These are phyloP conservation scores for Galerucella pusilla DNA, from an alignment of 2,888 invertebrate genomes.

Conservation along the genomic window DNA sequence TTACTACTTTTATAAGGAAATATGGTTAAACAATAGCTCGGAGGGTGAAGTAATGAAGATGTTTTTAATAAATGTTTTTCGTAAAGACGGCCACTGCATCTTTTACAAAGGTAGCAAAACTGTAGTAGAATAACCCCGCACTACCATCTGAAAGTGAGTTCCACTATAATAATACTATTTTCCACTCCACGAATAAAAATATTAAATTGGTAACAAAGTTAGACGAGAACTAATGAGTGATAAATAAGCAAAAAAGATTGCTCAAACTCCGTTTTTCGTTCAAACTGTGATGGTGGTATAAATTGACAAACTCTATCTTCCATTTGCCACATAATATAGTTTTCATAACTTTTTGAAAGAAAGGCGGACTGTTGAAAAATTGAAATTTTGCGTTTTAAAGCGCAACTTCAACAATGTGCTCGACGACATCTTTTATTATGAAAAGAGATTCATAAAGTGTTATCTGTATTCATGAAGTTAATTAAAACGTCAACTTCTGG, in stretches of 20 bases:
- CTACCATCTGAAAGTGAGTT: too few relatives aligned
- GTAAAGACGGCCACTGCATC: too few relatives aligned
- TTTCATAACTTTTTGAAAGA: constrained; percentile 43
- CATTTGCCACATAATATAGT: constrained; percentile 9
- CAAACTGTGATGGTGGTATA: neutral
- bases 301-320: constrained; percentile 24
- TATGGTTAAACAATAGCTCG: too few relatives aligned
- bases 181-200: too few relatives aligned
- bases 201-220: neutral
- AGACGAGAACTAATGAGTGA: neutral
- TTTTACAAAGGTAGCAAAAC: too few relatives aligned
- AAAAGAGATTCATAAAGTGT: constrained; percentile 44
- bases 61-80: too few relatives aligned
- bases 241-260: neutral
- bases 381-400: constrained; percentile 40
- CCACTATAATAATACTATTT: too few relatives aligned
- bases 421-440: constrained; percentile 45
- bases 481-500: constrained; percentile 53
- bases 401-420: constrained; percentile 43
- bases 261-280: neutral
- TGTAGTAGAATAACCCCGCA: too few relatives aligned
- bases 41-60: too few relatives aligned
- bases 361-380: constrained; percentile 47
- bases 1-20: too few relatives aligned
- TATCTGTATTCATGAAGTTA: constrained; percentile 54